phyloP scores from a whole-genome alignment of 1,140 invertebrate species.

The Caenorhabditis tropicalis region DNA sequence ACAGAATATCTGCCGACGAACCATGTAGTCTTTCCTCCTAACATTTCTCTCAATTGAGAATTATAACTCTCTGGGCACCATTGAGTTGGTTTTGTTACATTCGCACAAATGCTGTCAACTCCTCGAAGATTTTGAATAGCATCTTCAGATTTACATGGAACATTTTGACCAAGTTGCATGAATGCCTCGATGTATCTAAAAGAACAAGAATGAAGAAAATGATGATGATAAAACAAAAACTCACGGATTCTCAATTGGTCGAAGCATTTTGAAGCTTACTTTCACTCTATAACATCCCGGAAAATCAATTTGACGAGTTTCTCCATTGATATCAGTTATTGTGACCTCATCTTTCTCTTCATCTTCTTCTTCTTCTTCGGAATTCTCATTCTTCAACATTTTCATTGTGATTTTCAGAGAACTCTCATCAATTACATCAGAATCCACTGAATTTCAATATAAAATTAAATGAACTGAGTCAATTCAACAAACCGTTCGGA shows the following conservation, averaged over 20 bases:
- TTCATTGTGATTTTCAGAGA: conserved; percentile 34
- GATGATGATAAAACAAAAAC: background rate
- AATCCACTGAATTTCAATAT: background rate
- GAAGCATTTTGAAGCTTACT: conserved; percentile 55
- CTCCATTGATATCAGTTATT: conserved; percentile 56
- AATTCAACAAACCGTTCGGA: background rate
- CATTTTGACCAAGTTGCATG: conserved; percentile 60
- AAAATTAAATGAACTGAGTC: background rate
- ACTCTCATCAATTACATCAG: conserved; percentile 23
- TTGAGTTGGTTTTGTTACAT: conserved; percentile 57
- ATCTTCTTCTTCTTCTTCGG: conserved; percentile 21
- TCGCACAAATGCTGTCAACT: conserved; percentile 52
- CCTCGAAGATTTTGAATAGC: conserved; percentile 17
- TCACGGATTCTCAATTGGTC: conserved; percentile 55
- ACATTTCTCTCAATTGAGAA: conserved; percentile 53
- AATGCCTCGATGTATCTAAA: conserved; percentile 61
- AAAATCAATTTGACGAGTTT: conserved; percentile 52
- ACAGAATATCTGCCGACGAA: background rate
- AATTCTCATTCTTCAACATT: conserved; percentile 28
- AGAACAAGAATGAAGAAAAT: background rate
- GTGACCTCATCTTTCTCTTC: conserved; percentile 50
- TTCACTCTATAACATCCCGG: conserved; percentile 58
- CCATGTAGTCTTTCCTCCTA: conserved; percentile 56
- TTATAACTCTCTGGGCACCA: conserved; percentile 62
- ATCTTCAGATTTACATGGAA: conserved; percentile 56